Evolutionary conservation across 2,888 invertebrate species (phyloP), one percentile per base, ranked within the genome.

Genomic region (Acanthopleura granulata): DNA sequence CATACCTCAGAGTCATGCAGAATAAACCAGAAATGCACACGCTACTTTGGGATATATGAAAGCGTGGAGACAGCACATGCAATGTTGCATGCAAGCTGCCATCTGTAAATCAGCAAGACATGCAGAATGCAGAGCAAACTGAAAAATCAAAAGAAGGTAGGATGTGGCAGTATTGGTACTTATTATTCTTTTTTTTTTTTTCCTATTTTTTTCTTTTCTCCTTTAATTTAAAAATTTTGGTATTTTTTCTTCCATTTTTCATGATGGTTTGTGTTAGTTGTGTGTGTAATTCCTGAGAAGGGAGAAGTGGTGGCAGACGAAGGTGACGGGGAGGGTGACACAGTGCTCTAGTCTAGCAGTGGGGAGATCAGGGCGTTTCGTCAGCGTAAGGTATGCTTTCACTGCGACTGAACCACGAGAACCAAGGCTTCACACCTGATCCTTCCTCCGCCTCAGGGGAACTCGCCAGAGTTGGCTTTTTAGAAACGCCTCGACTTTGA

Each of bases 311-410:
- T 57, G 18, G 22, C 22, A 57, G 18, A 57, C 57, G 57, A 22
- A 57, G n/a, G 57, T 57, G 57, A 57, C 57, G 16, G 25, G 66
- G 25, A 66, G 29, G 22, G 27, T 66, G 66, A 27, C 22, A 40
- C 40, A 40, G 40, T 40, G 40, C 40, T 40, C 40, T 40, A 40
- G 3, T 6, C 40, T 40, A 40, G 40, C 40, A 40, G 29, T 18
- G 25, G 16, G 22, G 66, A 66, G 29, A 25, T 66, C 29, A 66
- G 29, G 66, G 66, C 15, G 25, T 66, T 77, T 86, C 87, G 77
- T 87, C 87, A 76, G 87, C 87, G 77, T 86, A 87, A 51, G 87
- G 87, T 81, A 87, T 87, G 84, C 86, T 87, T 80, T 87, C 87
- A 76, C 86, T 85, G 57, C 86, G 81, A 73, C 83, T 82, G 74